phyloP scores from a whole-genome alignment of 2,888 invertebrate genomes.

The Dasysyrphus albostriatus region DNA sequence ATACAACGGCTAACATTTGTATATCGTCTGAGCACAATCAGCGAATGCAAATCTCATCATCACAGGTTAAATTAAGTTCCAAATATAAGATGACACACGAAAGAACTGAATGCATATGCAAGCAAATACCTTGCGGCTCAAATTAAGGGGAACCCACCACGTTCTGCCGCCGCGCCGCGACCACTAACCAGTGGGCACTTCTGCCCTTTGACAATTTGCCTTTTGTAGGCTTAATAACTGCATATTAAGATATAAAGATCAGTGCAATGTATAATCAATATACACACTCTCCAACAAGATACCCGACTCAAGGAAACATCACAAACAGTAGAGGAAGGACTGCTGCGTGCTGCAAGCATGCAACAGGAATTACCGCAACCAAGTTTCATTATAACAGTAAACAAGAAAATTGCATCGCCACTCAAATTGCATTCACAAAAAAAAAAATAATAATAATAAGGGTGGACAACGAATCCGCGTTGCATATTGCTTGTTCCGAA shows the following conservation, averaged over 20 bases:
- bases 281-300: constrained; percentile 57
- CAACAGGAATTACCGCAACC: constrained; percentile 66
- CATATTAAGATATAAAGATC: constrained; percentile 62
- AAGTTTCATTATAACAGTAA: constrained; percentile 72
- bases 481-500: constrained; percentile 41
- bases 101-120: constrained; percentile 20
- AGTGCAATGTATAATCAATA: constrained; percentile 62
- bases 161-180: constrained; percentile 31
- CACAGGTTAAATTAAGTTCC: constrained; percentile 10
- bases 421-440: constrained; percentile 50
- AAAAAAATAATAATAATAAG: constrained; percentile 15
- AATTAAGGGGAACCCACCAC: constrained; percentile 41
- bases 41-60: not conserved
- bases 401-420: constrained; percentile 70
- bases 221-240: constrained; percentile 50
- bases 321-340: constrained; percentile 2
- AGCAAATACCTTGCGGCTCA: constrained; percentile 49
- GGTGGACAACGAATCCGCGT: constrained; percentile 37
- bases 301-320: constrained; percentile 7
- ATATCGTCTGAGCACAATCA: not conserved
- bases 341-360: constrained; percentile 55
- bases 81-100: constrained; percentile 20
- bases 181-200: constrained; percentile 45
- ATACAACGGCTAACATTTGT: too few relatives aligned
- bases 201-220: constrained; percentile 30